Evolutionary conservation across 2,888 invertebrate species (phyloP), one percentile per base, ranked within the genome.

Genomic region (Dryococelus australis): DNA sequence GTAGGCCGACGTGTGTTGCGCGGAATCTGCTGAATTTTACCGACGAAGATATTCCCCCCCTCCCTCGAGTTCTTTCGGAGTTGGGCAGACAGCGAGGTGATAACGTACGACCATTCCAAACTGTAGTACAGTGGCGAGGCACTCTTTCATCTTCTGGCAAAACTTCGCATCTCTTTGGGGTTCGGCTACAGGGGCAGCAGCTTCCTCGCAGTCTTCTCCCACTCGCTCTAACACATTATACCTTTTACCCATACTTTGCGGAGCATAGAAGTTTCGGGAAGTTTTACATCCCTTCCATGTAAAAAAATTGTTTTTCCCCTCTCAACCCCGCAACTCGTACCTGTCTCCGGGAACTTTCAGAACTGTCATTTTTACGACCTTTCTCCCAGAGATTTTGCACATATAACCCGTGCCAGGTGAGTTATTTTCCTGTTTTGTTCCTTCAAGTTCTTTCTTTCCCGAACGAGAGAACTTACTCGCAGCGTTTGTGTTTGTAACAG

Each of bases 311-410:
- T 65, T 65, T 65, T 65, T 9, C 65, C 65, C 20, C 47, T 47
- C 16, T 47, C 8, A 65, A 65, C n/a, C 65, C 16, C 65, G 4
- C 24, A 65, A 65, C 65, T 65, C 65, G 65, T 65, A n/a, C n/a
- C 65, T n/a, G 65, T 65, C 65, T 16, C 65, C 20, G 6, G 65
- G 16, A 65, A 65, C 65, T 65, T 65, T 65, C 65, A 20, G 65
- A 65, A 65, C 65, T 65, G 65, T 65, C 65, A 65, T 65, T 65
- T 65, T 65, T 65, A 65, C 65, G 65, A 65, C n/a, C 65, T 65
- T 65, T 24, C 24, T 20, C 65, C 65, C n/a, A 65, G 65, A 8
- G n/a, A n/a, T n/a, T 65, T 65, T 65, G 20, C 65, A n/a, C 65
- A 6, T 65, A 10, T 24, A n/a, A n/a, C 65, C 65, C 65, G 24